phyloP scores from a whole-genome alignment of 2,888 invertebrate genomes.

The Hypena proboscidalis region DNA sequence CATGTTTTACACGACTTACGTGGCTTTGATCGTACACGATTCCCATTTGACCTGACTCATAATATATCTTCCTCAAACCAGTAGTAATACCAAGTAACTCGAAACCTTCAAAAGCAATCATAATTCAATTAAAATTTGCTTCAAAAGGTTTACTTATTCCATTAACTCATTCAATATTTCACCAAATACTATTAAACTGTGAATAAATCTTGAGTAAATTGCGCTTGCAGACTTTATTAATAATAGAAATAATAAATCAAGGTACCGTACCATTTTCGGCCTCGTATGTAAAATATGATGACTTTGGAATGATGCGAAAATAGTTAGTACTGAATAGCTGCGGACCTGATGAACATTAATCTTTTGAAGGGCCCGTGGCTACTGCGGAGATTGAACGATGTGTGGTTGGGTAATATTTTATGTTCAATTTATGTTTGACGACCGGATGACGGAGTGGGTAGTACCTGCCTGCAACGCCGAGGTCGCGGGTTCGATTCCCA shows the following conservation, averaged over 20 bases:
- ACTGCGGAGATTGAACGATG: too few species aligned
- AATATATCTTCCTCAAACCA: constrained; percentile 27
- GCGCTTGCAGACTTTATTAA: constrained; percentile 26
- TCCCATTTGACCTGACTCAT: constrained; percentile 1
- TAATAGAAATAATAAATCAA: constrained; percentile 37
- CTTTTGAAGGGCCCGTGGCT: too few species aligned
- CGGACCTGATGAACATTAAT: too few species aligned
- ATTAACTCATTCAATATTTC: constrained; percentile 50
- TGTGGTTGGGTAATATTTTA: too few species aligned
- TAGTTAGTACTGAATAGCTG: neutral
- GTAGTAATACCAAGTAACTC: constrained; percentile 6
- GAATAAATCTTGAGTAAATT: constrained; percentile 35
- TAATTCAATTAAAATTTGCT: constrained; percentile 39
- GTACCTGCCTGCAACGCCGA: too few species aligned
- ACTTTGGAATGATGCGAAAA: constrained; percentile 14
- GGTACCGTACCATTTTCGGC: constrained; percentile 23
- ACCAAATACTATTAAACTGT: constrained; percentile 42
- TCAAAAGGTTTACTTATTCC: constrained; percentile 37
- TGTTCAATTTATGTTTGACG: too few species aligned
- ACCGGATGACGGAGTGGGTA: too few species aligned
- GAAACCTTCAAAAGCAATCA: constrained; percentile 15
- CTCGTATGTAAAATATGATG: constrained; percentile 23
- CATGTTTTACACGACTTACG: neutral
- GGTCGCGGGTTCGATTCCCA: too few species aligned
- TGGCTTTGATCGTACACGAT: neutral